Evolutionary conservation across 2,888 invertebrate genomes (phyloP).

Genomic region (Ectropis crepuscularia): DNA sequence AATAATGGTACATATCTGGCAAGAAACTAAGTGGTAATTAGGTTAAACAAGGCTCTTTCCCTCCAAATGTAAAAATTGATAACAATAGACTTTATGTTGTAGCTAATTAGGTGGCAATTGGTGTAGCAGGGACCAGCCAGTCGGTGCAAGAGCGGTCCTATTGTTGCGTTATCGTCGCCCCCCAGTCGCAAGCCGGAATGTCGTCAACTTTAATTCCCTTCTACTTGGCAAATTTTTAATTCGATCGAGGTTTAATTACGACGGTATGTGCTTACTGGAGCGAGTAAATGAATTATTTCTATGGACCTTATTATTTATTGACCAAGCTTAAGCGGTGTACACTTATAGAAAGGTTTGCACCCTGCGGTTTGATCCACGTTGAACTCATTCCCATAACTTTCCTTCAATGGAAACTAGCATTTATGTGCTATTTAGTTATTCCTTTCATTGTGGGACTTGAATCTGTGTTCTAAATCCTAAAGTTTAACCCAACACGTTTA

Average conservation of each 20-base stretch:
- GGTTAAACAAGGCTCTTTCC: slow-evolving; percentile 57
- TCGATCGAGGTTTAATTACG: slow-evolving; percentile 58
- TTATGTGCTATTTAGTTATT: too few relatives aligned
- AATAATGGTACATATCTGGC: slow-evolving; percentile 60
- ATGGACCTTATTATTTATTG: too few relatives aligned
- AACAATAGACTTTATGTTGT: slow-evolving; percentile 56
- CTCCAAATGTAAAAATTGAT: slow-evolving; percentile 29
- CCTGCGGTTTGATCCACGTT: too few relatives aligned
- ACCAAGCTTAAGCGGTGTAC: too few relatives aligned
- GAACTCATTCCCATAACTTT: too few relatives aligned
- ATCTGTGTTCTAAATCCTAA: too few relatives aligned
- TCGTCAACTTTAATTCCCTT: slow-evolving; percentile 78
- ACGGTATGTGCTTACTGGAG: slow-evolving; percentile 19
- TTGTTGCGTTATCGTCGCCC: slow-evolving; percentile 76
- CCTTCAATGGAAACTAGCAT: too few relatives aligned
- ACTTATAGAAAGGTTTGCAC: too few relatives aligned
- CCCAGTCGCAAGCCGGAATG: slow-evolving; percentile 65
- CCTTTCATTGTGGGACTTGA: too few relatives aligned
- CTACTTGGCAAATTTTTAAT: slow-evolving; percentile 75
- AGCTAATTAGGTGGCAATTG: slow-evolving; percentile 67
- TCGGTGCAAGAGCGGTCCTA: slow-evolving; percentile 73
- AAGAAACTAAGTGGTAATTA: slow-evolving; percentile 69
- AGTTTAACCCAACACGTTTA: too few relatives aligned
- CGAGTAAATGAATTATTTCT: slow-evolving; percentile 5
- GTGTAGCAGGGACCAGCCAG: slow-evolving; percentile 60